Base-by-base conservation (phyloP, 2,888 invertebrate genomes). In the Andrena marginata region DNA sequence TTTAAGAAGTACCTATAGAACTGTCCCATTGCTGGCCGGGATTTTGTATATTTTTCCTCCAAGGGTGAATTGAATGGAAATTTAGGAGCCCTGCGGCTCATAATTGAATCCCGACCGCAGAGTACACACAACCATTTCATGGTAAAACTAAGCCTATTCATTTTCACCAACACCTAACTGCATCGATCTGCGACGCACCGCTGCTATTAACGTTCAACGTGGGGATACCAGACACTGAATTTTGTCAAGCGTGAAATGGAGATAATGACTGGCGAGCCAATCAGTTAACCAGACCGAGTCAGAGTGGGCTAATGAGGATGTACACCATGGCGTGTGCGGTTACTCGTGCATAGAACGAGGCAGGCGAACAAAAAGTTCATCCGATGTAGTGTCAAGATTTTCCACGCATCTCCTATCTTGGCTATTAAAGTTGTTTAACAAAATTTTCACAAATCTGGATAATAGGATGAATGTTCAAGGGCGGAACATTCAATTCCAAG, bases 221-320 rank as follows among this genome's bases (percentile, higher is more conserved):
- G 85, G 88, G 86, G 86, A 87, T 86, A 85, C 85, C 87, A 91
- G 92, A 91, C 90, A 92, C 82, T 88, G 87, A 87, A 85, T 88
- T 82, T 88, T 78, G 86, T 80, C 87, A 85, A 91, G 85, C 93
- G 92, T 92, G 92, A 93, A 93, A 93, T 93, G 87, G 91, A 92
- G 93, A 93, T 93, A 93, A 93, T 93, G 92, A 93, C 91, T 90
- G 89, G 87, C 89, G 87, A 88, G 89, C 90, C 93, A 93, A 93
- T 93, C 92, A 92, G 91, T 90, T 91, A 91, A 92, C 91, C 90
- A 88, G 90, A 90, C 89, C 91, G 90, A 89, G 89, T 89, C 89
- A 88, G 89, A 87, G 80, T 82, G 83, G 88, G 87, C 89, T 93
- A 93, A 93, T 93, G 92, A 92, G 91, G 86, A 84, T 87, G 70